Evolutionary conservation across 2,888 invertebrate genomes (phyloP), one percentile per base, ranked within the genome.

Genomic region (Megaustenia siamemsis): DNA sequence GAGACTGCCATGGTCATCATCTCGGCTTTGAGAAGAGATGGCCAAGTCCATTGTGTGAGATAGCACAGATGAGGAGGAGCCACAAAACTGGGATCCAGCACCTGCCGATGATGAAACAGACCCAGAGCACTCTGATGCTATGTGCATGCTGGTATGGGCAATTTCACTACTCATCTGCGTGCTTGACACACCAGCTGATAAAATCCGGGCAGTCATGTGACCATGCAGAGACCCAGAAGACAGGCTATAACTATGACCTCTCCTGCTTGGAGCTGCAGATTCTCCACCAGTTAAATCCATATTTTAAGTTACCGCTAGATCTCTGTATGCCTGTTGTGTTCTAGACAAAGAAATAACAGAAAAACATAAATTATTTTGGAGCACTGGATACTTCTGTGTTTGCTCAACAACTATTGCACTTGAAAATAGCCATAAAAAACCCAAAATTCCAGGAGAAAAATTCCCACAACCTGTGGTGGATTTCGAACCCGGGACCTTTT

Each of bases 261-360:
- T 63, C 45, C 78, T 66, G 45, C 63, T 38, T 15, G 78, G 32
- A 43, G 78, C 32, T 15, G 66, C 66, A n/a, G 78, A 43, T 45
- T 66, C 78, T 78, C 60, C 43, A 28, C 66, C 78, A 32, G 45
- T 66, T 2, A 40, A 28, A 60, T 78, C 66, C 78, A 78, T 78
- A 45, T 28, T 43, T 63, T 66, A 78, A 66, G 66, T 24, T 32
- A 4, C n/a, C 8, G 66, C 43, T 45, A 18, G n/a, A 78, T 4
- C 1, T 40, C 60, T 63, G 43, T 40, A 43, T 45, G 28, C n/a
- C 5, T 63, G 63, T 1, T 28, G 28, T 66, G 45, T 5, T 32
- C 66, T 78, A 32, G 18, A 32, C 32, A 73, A 49, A 73, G 32
- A 32, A 35, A 32, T 1, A 69, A 69, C 40, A 40, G n/a, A 8